Evolutionary conservation across 2,888 invertebrate genomes (phyloP), one percentile per base, ranked within the genome.

Genomic region (Proisotoma minuta): DNA sequence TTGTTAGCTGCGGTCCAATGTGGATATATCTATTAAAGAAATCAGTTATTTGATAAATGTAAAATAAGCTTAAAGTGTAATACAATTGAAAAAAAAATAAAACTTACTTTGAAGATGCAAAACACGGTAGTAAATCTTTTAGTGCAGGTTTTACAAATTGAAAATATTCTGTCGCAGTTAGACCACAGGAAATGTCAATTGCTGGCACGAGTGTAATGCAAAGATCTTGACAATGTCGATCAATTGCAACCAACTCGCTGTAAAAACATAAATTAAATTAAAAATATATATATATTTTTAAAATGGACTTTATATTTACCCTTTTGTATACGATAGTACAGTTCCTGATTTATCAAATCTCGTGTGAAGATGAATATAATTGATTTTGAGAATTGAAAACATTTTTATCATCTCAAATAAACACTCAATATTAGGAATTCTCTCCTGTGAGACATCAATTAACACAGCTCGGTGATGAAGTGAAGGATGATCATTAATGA

Each of bases 401-500:
- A 79, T 75, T 66, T 81, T 80, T 43, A 83, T 79, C 39, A 80
- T 79, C 60, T 81, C 79, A 63, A 81, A 77, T 26, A 83, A 74
- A 67, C 81, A 79, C 66, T 81, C 80, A 71, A 83, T 74, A 10
- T 78, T 79, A 18, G 83, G 83, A 63, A 83, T 79, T 51, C 84
- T 78, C 39, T 83, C 83, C 69, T 81, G 81, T 72, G 78, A 81
- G 69, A 83, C 79, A 72, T 85, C 85, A 65, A 85, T 76, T 47
- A 84, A 76, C 52, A 84, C 80, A 3, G 82, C 84, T 65, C 85
- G 77, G 71, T 82, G 81, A 28, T 78, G 77, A 40, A 84, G 77
- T 57, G 81, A 78, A 1, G 84, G 84, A 72, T 81, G 80, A 72
- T 85, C 85, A 66, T 83, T 81, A 62, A 84, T 82, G 29, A 81